Conservation (phyloP, 2,888 invertebrate species). For the Trichopoda pennipes region DNA sequence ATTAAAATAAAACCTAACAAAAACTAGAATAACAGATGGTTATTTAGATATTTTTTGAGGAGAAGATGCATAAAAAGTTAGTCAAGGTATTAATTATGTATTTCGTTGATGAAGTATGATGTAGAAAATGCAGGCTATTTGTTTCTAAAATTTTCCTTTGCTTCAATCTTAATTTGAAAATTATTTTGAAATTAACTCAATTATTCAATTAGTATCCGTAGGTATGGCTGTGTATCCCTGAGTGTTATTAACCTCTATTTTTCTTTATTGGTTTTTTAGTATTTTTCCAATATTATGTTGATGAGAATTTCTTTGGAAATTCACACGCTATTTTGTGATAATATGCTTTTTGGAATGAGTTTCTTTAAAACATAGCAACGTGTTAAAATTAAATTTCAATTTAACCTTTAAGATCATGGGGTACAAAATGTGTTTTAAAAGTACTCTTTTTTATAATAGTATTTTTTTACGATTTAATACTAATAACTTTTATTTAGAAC, state of each 20-base stretch:
- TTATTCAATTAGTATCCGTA: not conserved
- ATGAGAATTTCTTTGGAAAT: constrained; percentile 49
- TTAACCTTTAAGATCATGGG: constrained; percentile 42
- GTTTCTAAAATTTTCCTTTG: not conserved
- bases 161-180: constrained; percentile 23
- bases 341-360: constrained; percentile 11
- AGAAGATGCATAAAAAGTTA: constrained; percentile 4
- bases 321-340: constrained; percentile 61
- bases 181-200: constrained; percentile 19
- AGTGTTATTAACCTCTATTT: constrained; percentile 46
- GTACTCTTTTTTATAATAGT: no score
- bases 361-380: constrained; percentile 20
- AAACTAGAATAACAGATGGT: constrained; percentile 23
- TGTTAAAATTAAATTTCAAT: constrained; percentile 57
- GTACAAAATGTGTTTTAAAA: not conserved
- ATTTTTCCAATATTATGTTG: constrained; percentile 13
- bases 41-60: constrained; percentile 10
- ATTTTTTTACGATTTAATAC: no score
- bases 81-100: not conserved
- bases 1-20: constrained; percentile 10
- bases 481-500: no score
- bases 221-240: not conserved
- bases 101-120: not conserved
- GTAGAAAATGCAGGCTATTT: not conserved
- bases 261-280: constrained; percentile 51